Evolutionary conservation across 35 echinoderm and acorn worm genomes (phyloP).

Genomic region (Ptychodera flava): DNA sequence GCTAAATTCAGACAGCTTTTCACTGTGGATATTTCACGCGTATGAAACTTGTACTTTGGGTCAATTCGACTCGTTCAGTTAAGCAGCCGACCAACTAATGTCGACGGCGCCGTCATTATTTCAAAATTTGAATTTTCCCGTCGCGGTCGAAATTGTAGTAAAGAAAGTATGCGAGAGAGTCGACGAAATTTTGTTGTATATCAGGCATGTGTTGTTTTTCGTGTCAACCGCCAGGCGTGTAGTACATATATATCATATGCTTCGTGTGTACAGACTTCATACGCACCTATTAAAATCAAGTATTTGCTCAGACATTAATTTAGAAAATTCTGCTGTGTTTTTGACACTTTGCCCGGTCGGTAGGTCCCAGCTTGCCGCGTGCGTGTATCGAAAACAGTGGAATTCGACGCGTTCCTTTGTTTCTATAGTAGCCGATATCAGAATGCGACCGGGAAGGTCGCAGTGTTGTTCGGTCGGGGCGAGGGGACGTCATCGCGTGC

Average conservation of each 20-base stretch:
- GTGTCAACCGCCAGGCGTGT: too few relatives aligned
- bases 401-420: neutral
- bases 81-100: too few relatives aligned
- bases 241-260: neutral
- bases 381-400: too few relatives aligned
- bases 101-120: too few relatives aligned
- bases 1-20: neutral
- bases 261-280: neutral
- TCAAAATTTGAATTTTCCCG: neutral
- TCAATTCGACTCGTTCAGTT: too few relatives aligned
- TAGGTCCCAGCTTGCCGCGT: too few relatives aligned
- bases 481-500: neutral
- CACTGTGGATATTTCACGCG: neutral
- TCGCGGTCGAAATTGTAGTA: neutral
- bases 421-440: neutral
- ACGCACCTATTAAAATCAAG: neutral
- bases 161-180: neutral
- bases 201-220: too few relatives aligned
- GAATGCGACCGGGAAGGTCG: neutral
- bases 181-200: neutral
- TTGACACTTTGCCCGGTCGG: too few relatives aligned
- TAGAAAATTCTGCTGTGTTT: too few relatives aligned
- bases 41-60: too few relatives aligned
- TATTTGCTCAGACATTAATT: neutral
- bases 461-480: neutral